Evolutionary conservation across 2,888 invertebrate species (phyloP).

Genomic region (Sthenelais limicola): DNA sequence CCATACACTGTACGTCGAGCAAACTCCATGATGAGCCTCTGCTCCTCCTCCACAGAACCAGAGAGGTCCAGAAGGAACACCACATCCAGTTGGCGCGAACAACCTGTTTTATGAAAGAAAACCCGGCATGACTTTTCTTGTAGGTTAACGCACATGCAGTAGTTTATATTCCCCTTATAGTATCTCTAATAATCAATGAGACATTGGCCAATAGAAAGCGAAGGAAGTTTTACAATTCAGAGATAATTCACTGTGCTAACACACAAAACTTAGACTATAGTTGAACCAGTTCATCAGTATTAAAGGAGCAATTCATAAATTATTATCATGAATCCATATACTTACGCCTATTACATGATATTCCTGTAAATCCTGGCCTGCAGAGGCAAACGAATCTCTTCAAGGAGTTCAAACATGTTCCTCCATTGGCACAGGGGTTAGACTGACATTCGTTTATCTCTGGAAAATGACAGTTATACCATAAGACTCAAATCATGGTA

Average conservation of each 20-base stretch:
- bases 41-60: conserved; percentile 1
- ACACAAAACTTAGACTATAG: no score
- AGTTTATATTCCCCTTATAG: background rate
- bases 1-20: conserved; percentile 14
- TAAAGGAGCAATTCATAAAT: no score
- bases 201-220: no score
- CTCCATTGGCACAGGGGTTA: conserved; percentile 66
- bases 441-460: conserved; percentile 57
- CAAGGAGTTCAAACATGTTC: conserved; percentile 57
- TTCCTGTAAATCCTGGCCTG: conserved; percentile 60
- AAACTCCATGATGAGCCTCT: conserved; percentile 28
- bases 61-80: conserved; percentile 21
- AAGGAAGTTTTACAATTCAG: no score
- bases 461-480: no score
- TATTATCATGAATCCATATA: no score
- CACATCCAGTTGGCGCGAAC: conserved; percentile 21
- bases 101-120: conserved; percentile 1
- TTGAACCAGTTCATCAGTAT: no score
- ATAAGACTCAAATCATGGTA: no score
- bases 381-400: conserved; percentile 62
- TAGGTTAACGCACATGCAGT: background rate
- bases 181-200: no score
- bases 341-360: conserved; percentile 55
- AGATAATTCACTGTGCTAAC: no score
- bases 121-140: background rate